phyloP scores from a whole-genome alignment of 1,140 invertebrate genomes.

The Thereuonema tuberculata region DNA sequence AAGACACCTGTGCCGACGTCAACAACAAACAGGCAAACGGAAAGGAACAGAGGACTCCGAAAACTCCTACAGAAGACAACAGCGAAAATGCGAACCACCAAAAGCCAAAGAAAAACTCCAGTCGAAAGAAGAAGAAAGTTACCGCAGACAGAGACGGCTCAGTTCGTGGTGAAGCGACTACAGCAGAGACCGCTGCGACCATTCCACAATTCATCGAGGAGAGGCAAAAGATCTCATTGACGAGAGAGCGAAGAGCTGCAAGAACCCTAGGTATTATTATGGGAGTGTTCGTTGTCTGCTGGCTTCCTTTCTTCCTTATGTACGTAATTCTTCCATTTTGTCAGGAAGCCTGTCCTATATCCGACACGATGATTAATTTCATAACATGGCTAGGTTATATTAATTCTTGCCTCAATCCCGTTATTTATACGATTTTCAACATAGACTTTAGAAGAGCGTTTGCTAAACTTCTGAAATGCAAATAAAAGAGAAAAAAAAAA shows the following conservation, averaged over 20 bases:
- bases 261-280: constrained; percentile 77
- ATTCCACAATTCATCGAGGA: constrained; percentile 84
- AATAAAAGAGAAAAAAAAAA: too few species aligned
- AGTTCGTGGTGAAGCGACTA: background rate
- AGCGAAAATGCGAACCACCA: constrained; percentile 11
- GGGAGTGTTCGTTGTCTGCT: constrained; percentile 88
- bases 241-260: constrained; percentile 79
- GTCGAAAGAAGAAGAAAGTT: background rate
- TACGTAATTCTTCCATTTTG: constrained; percentile 86
- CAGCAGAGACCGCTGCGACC: background rate
- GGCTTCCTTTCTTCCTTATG: constrained; percentile 84
- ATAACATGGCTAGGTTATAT: constrained; percentile 96
- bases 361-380: constrained; percentile 64
- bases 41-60: background rate
- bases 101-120: background rate
- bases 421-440: constrained; percentile 64
- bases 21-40: background rate
- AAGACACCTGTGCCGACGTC: constrained; percentile 3
- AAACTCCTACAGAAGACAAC: constrained; percentile 3
- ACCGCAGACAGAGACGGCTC: too few species aligned
- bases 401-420: constrained; percentile 91
- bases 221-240: constrained; percentile 80
- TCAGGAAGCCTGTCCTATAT: constrained; percentile 53
- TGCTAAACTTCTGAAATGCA: constrained; percentile 2
- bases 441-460: constrained; percentile 8